A percentile compares a stretch with the other conserved stretches of the same genome.
Conservation (phyloP, 1,140 invertebrate genomes). For the Artemia franciscana region DNA sequence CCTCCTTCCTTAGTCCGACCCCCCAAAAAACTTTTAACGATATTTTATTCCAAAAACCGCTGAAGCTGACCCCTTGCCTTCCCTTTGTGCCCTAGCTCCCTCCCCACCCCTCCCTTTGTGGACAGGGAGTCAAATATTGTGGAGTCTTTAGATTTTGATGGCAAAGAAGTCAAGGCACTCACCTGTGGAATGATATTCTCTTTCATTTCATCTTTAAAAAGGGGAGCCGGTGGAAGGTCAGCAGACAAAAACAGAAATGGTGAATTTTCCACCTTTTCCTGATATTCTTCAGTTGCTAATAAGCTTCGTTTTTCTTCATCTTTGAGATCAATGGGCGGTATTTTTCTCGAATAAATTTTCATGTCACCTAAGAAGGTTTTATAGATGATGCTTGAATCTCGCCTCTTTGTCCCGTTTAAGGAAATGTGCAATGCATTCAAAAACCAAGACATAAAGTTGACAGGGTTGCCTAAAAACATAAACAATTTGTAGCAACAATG, state of each 20-base stretch:
- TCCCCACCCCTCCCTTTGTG: no score
- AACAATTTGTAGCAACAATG: constrained; percentile 15
- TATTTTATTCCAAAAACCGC: no score
- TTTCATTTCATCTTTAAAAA: constrained; percentile 88
- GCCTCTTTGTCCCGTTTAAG: constrained; percentile 61
- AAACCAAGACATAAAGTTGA: constrained; percentile 92
- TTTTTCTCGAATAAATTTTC: constrained; percentile 79
- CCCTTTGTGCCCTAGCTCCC: no score
- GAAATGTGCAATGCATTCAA: constrained; percentile 77
- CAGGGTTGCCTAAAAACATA: constrained; percentile 67
- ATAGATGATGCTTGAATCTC: constrained; percentile 70
- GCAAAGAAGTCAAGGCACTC: no score
- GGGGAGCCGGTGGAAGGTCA: constrained; percentile 80
- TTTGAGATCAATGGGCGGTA: constrained; percentile 74
- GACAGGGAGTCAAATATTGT: no score
- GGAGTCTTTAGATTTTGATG: no score
- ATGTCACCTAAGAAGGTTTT: constrained; percentile 87
- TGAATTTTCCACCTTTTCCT: constrained; percentile 59
- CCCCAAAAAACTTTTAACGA: no score
- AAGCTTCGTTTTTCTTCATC: constrained; percentile 61
- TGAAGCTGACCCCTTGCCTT: no score
- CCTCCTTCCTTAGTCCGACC: no score
- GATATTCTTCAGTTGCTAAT: constrained; percentile 60
- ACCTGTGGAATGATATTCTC: constrained; percentile 98
- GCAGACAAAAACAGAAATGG: constrained; percentile 89